Evolutionary conservation across 1,140 invertebrate genomes (phyloP), one percentile per base, ranked within the genome.

Genomic region (Drosophila watanabei): DNA sequence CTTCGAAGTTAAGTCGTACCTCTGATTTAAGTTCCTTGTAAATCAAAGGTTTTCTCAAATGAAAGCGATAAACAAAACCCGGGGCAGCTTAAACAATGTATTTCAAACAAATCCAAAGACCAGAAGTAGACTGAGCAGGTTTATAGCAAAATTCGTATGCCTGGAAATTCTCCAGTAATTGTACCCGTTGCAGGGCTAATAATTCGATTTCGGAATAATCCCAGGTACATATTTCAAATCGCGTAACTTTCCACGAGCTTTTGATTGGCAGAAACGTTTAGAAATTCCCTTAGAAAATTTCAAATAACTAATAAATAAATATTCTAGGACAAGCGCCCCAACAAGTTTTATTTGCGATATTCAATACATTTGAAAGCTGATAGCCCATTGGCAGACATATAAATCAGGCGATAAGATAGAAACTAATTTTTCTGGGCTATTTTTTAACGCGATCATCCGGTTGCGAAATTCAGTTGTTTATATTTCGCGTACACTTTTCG

Each of bases 391-490:
- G 32, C 56, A 39, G 69, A 5, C 32, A 4, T 61, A 61, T 75
- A 75, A 75, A 75, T 75, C 69, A 73, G n/a, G 69, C 69, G 69
- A 75, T 75, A 61, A 75, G 68, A 73, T 75, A 51, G 24, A 73
- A 75, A 61, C 37, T 18, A 51, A 60, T 8, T 32, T 43, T 60
- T 51, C 45, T 52, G 37, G 24, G 10, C 35, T 8, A n/a, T n/a
- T 59, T 43, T 41, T 43, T 33, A 11, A 20, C 13, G 11, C 41
- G 46, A 73, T 72, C 70, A 52, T 61, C 46, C 37, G 71, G 68
- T 73, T 59, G 68, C 14, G 56, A 73, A 75, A 73, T 52, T 30
- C 30, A 37, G 24, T 51, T 51, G 35, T 49, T 32, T 32, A 13
- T 58, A 35, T 58, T 58, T 54, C 28, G 18, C n/a, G 16, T 24